phyloP scores from a whole-genome alignment of 2,113 vertebrate genomes.

The Cyanocitta stelleri region DNA sequence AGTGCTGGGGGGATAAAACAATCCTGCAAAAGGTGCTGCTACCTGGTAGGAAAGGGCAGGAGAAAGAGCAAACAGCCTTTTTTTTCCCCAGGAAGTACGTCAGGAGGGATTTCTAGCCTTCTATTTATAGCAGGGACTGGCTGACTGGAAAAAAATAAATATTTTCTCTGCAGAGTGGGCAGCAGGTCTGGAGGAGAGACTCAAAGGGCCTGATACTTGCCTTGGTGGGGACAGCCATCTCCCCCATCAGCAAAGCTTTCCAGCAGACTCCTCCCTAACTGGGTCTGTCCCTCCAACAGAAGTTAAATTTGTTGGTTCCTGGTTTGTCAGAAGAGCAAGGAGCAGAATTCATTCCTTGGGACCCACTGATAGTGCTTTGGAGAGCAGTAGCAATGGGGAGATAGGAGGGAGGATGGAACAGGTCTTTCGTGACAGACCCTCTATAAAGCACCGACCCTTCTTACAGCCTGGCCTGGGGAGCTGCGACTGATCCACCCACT shows the following conservation, averaged over 20 bases:
- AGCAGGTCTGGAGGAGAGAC: neutral
- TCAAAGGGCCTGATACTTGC: neutral
- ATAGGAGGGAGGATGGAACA: neutral
- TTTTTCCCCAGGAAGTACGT: neutral
- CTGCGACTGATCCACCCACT: neutral
- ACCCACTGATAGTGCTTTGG: neutral
- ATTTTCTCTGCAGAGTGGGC: neutral
- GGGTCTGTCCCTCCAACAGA: neutral
- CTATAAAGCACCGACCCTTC: neutral
- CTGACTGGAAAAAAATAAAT: neutral
- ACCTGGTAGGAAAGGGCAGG: neutral
- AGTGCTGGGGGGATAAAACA: neutral
- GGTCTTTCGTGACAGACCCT: neutral
- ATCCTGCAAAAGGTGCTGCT: neutral
- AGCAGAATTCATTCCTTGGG: neutral
- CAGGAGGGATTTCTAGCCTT: neutral
- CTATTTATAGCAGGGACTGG: neutral
- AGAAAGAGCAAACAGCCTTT: neutral
- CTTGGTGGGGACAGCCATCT: neutral
- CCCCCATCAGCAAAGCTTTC: neutral
- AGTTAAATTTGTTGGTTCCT: neutral
- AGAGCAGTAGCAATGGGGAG: neutral
- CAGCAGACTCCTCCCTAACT: neutral
- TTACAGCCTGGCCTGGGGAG: neutral
- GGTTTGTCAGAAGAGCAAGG: neutral